Conservation (phyloP, 2,797 vertebrate species). For the Enoplosus armatus region DNA sequence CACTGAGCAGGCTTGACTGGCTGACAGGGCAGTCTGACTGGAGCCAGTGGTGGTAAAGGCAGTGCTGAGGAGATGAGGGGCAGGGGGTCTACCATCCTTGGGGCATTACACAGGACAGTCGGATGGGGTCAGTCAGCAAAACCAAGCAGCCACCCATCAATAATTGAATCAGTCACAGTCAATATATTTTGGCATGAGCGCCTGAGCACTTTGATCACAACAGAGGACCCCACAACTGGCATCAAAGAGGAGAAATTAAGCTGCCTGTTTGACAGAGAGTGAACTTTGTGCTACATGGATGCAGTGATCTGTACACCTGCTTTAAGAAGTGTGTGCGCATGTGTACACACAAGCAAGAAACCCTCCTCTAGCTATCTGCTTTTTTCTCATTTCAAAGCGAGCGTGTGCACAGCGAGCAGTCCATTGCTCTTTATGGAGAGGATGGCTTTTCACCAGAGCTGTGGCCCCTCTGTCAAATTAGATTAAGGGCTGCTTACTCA, state of each 20-base stretch:
- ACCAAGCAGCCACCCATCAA: conserved; percentile 79
- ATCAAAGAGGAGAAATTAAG: conserved; percentile 36
- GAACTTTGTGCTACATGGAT: neutral
- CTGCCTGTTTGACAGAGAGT: conserved; percentile 20
- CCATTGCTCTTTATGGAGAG: conserved; percentile 68
- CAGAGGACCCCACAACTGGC: conserved; percentile 39
- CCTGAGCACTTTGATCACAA: conserved; percentile 68
- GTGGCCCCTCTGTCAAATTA: conserved; percentile 73
- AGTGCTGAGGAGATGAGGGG: conserved; percentile 60
- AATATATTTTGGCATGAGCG: conserved; percentile 70
- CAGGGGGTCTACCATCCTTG: conserved; percentile 55
- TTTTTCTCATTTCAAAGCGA: conserved; percentile 40
- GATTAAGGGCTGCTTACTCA: conserved; percentile 79
- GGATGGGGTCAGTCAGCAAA: conserved; percentile 76
- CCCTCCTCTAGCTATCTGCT: neutral
- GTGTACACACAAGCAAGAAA: neutral
- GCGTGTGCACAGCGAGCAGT: conserved; percentile 40
- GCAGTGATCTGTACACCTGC: neutral
- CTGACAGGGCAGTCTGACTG: conserved; percentile 71
- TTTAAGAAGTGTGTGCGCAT: neutral
- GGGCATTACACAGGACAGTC: conserved; percentile 68
- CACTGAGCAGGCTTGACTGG: conserved; percentile 65
- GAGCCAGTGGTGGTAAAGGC: conserved; percentile 63
- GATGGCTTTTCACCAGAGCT: conserved; percentile 69
- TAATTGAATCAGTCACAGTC: conserved; percentile 80